These are phyloP conservation scores for Psammodynastes pulverulentus DNA, from an alignment of 2,113 vertebrate genomes.

Conservation along the genomic window DNA sequence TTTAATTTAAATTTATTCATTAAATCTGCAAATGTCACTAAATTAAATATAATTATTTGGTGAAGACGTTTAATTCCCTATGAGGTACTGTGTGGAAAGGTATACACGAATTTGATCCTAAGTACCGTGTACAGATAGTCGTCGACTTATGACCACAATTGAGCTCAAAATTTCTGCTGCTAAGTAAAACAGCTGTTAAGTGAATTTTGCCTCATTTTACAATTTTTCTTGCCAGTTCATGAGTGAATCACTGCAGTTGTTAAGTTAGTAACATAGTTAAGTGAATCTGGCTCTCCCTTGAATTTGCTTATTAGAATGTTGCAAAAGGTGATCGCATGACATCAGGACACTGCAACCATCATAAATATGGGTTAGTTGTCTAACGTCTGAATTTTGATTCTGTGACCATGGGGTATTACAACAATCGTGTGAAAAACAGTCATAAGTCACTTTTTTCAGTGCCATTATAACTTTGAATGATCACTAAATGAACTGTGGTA, in stretches of 20 bases:
- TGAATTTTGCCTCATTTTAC: neutral
- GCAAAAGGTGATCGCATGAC: neutral
- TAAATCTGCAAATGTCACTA: neutral
- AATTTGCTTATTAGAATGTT: neutral
- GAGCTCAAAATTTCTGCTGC: neutral
- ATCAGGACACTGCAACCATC: neutral
- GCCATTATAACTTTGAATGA: neutral
- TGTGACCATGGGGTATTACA: neutral
- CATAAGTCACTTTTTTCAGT: neutral
- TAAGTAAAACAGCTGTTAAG: neutral
- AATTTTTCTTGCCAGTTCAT: neutral
- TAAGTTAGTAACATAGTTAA: neutral
- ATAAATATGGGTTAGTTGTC: neutral
- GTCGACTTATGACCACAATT: neutral
- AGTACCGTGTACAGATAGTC: neutral
- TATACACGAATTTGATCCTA: neutral
- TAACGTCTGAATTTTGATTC: neutral
- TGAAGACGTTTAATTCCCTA: neutral
- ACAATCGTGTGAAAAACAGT: neutral
- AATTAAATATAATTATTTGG: neutral
- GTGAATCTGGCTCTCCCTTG: neutral
- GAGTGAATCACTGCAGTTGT: neutral
- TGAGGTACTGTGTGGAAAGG: too few species aligned
- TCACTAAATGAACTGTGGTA: neutral
- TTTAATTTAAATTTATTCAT: neutral